phyloP scores from a whole-genome alignment of 2,797 vertebrate species.

The Rhinophrynus dorsalis region DNA sequence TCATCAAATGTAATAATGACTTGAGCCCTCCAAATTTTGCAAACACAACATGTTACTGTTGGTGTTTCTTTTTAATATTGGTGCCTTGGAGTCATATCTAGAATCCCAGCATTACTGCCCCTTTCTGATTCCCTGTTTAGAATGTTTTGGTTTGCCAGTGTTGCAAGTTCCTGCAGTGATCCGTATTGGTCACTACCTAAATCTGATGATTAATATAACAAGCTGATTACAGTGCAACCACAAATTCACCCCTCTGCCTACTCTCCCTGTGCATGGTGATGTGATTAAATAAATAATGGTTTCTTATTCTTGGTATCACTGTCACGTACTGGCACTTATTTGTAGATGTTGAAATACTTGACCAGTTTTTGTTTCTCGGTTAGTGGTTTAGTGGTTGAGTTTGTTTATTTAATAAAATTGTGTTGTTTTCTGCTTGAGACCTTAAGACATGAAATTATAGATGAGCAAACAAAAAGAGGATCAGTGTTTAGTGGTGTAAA shows the following conservation, averaged over 20 bases:
- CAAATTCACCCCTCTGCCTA: constrained; percentile 6
- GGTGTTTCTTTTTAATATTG: too few species aligned
- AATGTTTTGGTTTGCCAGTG: neutral
- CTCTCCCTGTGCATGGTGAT: neutral
- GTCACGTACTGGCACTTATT: neutral
- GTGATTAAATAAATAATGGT: neutral
- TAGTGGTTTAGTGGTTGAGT: neutral
- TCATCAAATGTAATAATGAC: too few species aligned
- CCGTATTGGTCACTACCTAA: neutral
- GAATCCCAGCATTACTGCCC: too few species aligned
- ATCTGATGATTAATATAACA: neutral
- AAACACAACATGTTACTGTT: too few species aligned
- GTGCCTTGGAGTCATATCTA: too few species aligned
- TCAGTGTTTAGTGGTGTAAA: neutral
- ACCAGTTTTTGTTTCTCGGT: too few species aligned
- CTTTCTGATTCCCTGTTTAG: neutral
- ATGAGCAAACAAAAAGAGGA: neutral
- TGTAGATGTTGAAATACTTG: too few species aligned
- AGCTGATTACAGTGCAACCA: neutral
- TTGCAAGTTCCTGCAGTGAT: neutral
- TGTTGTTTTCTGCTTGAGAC: neutral
- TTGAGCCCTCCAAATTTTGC: too few species aligned
- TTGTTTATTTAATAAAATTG: neutral
- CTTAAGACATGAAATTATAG: neutral
- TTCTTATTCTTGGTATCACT: neutral